A percentile compares a stretch with the other conserved stretches of the same genome.
Conservation (phyloP, 2,113 vertebrate species). For the Bathybates hornii region DNA sequence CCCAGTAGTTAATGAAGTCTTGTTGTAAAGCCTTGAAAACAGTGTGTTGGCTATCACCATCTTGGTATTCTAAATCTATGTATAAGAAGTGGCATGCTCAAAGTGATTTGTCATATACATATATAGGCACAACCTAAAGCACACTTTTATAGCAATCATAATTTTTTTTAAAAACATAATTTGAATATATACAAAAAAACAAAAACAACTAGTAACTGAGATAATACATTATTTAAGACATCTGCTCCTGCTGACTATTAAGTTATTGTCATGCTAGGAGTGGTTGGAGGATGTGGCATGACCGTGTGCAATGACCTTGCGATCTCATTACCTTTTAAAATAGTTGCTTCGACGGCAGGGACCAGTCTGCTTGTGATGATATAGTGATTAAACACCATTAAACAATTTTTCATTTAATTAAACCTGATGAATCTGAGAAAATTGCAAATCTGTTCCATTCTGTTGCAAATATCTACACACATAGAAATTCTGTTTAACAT, state of each 20-base stretch:
- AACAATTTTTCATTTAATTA: neutral
- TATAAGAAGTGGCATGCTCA: neutral
- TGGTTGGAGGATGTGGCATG: neutral
- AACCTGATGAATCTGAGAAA: neutral
- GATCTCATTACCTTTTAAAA: neutral
- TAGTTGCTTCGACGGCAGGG: neutral
- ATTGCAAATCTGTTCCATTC: neutral
- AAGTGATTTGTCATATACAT: neutral
- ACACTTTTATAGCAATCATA: neutral
- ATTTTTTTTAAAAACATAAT: fast-evolving
- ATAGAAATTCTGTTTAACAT: neutral
- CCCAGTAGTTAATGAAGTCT: neutral
- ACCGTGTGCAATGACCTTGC: neutral
- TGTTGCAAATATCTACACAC: neutral
- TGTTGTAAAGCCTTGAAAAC: neutral
- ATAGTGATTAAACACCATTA: neutral
- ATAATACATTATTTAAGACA: neutral
- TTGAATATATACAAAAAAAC: neutral
- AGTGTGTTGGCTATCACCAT: neutral
- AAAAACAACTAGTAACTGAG: neutral
- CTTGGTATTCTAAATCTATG: neutral
- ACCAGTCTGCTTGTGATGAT: neutral
- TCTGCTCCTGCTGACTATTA: neutral
- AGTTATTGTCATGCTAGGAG: neutral
- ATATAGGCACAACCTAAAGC: neutral